Evolutionary conservation across 92 coral and sea anemone genomes (phyloP), one percentile per base, ranked within the genome.

Genomic region (Hydrozoanthus gracilis): DNA sequence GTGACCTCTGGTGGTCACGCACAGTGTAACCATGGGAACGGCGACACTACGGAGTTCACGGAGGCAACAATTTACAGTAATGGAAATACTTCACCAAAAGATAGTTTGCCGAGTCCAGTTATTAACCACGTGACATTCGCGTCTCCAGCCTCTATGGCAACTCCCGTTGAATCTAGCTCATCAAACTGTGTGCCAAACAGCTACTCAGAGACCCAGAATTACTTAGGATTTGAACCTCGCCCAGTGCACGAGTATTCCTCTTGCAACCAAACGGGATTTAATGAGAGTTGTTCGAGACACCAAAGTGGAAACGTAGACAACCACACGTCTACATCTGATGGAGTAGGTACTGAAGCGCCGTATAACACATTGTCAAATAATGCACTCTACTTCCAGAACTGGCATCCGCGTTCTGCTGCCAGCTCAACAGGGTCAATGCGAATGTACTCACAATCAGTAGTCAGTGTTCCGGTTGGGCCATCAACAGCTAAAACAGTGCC

Each of bases 111-210:
- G 0, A 80, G 85, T 10, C 73, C 85, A 5, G 64, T 9, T 2
- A n/a, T 80, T 47, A 80, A 50, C 47, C 85, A 80, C 47, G 72
- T 80, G 47, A 80, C 73, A 18, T 80, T 64, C 14, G 45, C 85
- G 3, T 65, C 85, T 50, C 74, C 85, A 10, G 20, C 73, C 5
- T 56, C 58, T 9, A 52, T 78, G 13, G 70, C 71, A 14, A 6
- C 46, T 60, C 12, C 51, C 5, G 70, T 51, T 2, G 11, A 9
- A 35, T 20, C 14, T 3, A 47, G 6, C 16, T 16, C 72, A 4
- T 16, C 46, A 62, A 16, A 3, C 44, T 47, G 58, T 77, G 45
- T 45, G 52, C 76, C 68, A 77, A 55, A 50, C 44, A 44, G 50
- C 44, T 39, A 54, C 15, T 20, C 82, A 17, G 66, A 78, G 18